These are phyloP conservation scores for Lamellibrachia luymesi DNA, from an alignment of 1,140 invertebrate species.

Conservation along the genomic window DNA sequence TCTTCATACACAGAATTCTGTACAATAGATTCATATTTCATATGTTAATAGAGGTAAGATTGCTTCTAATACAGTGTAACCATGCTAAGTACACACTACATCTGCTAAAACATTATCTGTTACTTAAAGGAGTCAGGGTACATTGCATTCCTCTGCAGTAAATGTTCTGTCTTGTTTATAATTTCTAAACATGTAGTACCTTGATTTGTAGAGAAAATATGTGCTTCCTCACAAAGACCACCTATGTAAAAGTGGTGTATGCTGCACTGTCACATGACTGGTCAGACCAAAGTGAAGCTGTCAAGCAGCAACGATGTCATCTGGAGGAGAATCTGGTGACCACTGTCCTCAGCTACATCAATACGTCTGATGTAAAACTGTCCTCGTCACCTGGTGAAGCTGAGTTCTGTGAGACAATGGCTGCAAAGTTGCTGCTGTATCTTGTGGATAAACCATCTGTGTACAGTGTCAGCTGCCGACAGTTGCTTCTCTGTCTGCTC, in stretches of 20 bases:
- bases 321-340: neutral
- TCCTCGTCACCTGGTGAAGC: conserved; percentile 16
- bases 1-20: no score
- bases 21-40: no score
- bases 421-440: conserved; percentile 7
- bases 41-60: no score
- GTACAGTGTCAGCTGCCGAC: neutral
- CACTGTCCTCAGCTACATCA: neutral
- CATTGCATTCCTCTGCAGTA: neutral
- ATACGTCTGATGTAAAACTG: neutral
- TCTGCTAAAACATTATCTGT: neutral
- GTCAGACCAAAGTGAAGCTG: neutral
- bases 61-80: neutral
- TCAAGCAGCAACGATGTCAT: neutral
- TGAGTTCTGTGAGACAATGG: conserved; percentile 20
- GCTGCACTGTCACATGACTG: neutral
- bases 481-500: neutral
- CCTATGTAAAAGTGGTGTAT: conserved; percentile 26
- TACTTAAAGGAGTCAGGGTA: neutral
- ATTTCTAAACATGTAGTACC: conserved; percentile 25
- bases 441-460: neutral
- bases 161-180: conserved; percentile 9
- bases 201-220: conserved; percentile 13
- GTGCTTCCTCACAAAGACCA: conserved; percentile 15
- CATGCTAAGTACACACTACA: neutral